Conservation (phyloP, 2,888 invertebrate species). For the Junonia oenone region DNA sequence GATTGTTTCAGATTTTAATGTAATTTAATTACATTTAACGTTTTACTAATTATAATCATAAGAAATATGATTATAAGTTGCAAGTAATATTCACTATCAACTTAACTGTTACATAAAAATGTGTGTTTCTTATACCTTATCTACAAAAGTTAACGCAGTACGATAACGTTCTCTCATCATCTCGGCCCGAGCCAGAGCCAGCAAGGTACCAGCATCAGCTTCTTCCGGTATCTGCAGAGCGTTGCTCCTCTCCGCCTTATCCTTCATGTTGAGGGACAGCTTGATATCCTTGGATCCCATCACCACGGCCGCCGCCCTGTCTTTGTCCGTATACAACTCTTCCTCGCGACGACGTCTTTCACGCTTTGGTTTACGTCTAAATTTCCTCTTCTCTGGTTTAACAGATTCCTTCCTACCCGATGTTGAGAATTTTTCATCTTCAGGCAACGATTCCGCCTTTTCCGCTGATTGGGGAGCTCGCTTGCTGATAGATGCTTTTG, state of each 20-base stretch:
- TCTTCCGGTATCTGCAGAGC: constrained; percentile 87
- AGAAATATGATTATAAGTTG: too few species aligned
- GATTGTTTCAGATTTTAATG: too few species aligned
- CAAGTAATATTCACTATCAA: too few species aligned
- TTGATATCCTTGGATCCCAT: constrained; percentile 93
- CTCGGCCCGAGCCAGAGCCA: constrained; percentile 87
- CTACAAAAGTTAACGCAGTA: constrained; percentile 86
- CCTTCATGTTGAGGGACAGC: constrained; percentile 88
- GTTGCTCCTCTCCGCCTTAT: constrained; percentile 86
- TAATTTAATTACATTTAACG: too few species aligned
- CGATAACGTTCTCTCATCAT: constrained; percentile 86
- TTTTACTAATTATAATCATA: too few species aligned
- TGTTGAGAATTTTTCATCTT: constrained; percentile 51
- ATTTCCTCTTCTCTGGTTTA: constrained; percentile 55
- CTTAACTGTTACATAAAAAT: too few species aligned
- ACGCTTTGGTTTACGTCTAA: constrained; percentile 55
- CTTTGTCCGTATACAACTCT: constrained; percentile 93
- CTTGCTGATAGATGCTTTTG: constrained; percentile 66
- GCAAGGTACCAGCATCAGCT: constrained; percentile 86
- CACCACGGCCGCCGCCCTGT: constrained; percentile 93
- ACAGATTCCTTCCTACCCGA: constrained; percentile 57
- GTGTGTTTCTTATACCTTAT: constrained; percentile 83
- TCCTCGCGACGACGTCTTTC: constrained; percentile 75
- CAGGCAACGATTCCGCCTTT: constrained; percentile 44
- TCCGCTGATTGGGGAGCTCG: constrained; percentile 54